Evolutionary conservation across 2,797 vertebrate species (phyloP).

Genomic region (Anas acuta): DNA sequence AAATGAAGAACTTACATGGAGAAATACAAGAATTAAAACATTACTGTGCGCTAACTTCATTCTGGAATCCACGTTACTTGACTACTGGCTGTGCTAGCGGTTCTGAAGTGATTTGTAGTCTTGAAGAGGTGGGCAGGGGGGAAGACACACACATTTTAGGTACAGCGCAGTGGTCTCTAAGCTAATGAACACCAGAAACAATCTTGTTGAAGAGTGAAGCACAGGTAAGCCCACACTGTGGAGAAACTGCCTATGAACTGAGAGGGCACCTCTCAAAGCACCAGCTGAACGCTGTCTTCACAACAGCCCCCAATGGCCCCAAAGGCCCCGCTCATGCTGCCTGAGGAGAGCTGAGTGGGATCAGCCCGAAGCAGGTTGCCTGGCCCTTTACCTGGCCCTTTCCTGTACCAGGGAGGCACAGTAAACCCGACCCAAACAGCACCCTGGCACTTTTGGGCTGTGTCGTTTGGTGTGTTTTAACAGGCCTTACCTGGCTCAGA

Average conservation of each 20-base stretch:
- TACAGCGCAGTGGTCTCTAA: background rate
- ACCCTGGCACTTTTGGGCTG: background rate
- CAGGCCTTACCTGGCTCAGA: background rate
- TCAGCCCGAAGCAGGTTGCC: too few species aligned
- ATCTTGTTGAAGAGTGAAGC: fast-evolving
- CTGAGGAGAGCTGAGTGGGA: too few species aligned
- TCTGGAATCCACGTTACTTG: background rate
- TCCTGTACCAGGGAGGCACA: too few species aligned
- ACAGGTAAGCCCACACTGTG: fast-evolving
- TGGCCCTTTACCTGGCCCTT: too few species aligned
- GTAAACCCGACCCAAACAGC: background rate
- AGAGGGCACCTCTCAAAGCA: background rate
- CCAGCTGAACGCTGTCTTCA: fast-evolving
- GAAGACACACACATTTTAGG: background rate
- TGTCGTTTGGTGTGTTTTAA: background rate
- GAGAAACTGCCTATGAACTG: fast-evolving
- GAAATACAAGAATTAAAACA: background rate
- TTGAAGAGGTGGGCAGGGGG: background rate
- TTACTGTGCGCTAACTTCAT: background rate
- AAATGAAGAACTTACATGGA: background rate
- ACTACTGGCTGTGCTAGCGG: background rate
- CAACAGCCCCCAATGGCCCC: background rate
- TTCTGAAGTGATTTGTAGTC: background rate
- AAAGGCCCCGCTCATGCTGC: too few species aligned
- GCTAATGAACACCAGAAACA: background rate